phyloP scores from a whole-genome alignment of 2,113 vertebrate species.

The Chloroceryle aenea region DNA sequence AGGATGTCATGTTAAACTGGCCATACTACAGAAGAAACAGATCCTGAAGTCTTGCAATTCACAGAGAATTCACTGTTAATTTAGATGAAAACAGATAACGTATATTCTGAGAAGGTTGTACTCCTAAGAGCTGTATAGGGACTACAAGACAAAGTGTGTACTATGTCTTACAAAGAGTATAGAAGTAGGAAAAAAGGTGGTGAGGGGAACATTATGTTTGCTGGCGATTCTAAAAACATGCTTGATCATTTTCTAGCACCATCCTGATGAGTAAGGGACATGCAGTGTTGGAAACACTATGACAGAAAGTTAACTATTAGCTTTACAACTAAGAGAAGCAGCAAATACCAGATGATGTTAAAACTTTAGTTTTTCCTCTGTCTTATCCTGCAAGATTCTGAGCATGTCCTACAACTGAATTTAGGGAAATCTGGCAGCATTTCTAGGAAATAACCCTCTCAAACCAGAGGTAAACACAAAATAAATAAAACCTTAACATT shows the following conservation, averaged over 20 bases:
- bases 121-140: not conserved
- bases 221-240: not conserved
- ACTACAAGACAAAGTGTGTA: not conserved
- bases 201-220: not conserved
- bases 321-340: not conserved
- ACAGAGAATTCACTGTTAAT: not conserved
- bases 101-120: not conserved
- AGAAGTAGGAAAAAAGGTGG: not conserved
- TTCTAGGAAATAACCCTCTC: not conserved
- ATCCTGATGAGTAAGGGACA: not conserved
- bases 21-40: not conserved
- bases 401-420: not conserved
- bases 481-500: not conserved
- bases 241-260: not conserved
- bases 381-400: not conserved
- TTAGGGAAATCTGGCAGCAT: not conserved
- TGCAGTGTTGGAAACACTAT: not conserved
- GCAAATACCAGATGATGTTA: not conserved
- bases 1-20: not conserved
- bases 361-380: not conserved
- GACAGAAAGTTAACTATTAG: not conserved
- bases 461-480: not conserved
- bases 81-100: not conserved
- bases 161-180: not conserved
- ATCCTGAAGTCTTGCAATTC: not conserved